Evolutionary conservation across 2,888 invertebrate genomes (phyloP).

Genomic region (Onthophagus sagittarius): DNA sequence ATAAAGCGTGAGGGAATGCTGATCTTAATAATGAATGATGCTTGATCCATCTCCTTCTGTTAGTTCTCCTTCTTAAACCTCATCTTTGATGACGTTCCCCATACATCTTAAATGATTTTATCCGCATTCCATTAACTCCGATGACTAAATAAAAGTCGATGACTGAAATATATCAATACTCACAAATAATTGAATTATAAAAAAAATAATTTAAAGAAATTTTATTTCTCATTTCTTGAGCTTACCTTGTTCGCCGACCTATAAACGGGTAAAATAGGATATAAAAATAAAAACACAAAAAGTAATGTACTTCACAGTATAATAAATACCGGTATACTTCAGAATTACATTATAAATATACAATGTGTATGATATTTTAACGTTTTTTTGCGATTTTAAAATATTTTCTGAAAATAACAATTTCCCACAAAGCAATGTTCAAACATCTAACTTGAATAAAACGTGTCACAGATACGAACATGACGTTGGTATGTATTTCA

Average conservation of each 20-base stretch:
- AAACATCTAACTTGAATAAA: slow-evolving; percentile 51
- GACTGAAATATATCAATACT: too few species aligned
- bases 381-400: slow-evolving; percentile 50
- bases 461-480: slow-evolving; percentile 50
- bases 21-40: too few species aligned
- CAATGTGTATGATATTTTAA: slow-evolving; percentile 52
- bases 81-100: too few species aligned
- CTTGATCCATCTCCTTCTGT: too few species aligned
- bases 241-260: background rate
- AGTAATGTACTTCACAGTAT: slow-evolving; percentile 52
- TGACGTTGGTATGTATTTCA: slow-evolving; percentile 40
- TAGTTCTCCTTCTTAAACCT: too few species aligned
- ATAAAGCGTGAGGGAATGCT: too few species aligned
- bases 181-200: too few species aligned
- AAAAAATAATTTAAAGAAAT: too few species aligned
- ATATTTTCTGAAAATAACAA: slow-evolving; percentile 56
- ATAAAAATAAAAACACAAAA: slow-evolving; percentile 28
- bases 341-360: slow-evolving; percentile 56
- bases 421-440: slow-evolving; percentile 54
- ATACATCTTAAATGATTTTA: too few species aligned
- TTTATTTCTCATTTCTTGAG: too few species aligned
- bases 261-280: background rate
- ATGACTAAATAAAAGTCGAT: too few species aligned
- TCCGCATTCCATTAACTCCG: too few species aligned
- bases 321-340: slow-evolving; percentile 56